Evolutionary conservation across 2,888 invertebrate species (phyloP), one percentile per base, ranked within the genome.

Genomic region (Pyrrhosoma nymphula): DNA sequence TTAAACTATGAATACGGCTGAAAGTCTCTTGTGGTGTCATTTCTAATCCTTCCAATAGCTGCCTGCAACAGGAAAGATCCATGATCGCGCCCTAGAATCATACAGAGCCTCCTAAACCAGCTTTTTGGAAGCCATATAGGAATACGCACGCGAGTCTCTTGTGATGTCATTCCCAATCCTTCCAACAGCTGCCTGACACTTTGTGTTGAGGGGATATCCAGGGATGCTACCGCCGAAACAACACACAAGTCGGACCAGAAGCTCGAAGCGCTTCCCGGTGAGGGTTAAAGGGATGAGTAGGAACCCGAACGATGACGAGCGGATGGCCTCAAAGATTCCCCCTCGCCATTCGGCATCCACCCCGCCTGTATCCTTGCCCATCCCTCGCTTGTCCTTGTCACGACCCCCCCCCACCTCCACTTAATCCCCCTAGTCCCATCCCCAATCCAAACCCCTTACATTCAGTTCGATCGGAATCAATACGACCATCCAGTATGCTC

Each of bases 391-490:
- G n/a, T 23, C 75, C 30, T 4, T n/a, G 10, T 18, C 35, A 35
- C 14, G 2, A 14, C 14, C 1, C 82, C 35, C 14, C 82, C 14
- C 35, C 26, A 8, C 14, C 14, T 35, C 16, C 12, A 1, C 30
- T 14, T 12, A 8, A 2, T 35, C 82, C 82, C 82, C 35, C 82
- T 35, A 8, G 16, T n/a, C 35, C 35, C 0, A n/a, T 18, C 82
- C 35, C 8, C 82, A 30, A 30, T n/a, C 30, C 30, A 30, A n/a
- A 14, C 82, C 82, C 30, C 82, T 82, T 82, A 35, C 82, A 93
- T 93, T 93, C 93, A 55, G 47, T 47, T 93, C 75, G 47, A 69
- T 23, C 47, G 39, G 63, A 91, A 91, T 91, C 91, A 91, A 91
- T 91, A 91, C 91, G 60, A 39, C 30, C 39, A 35, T 30, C 26